These are phyloP conservation scores for Cetoscarus ocellatus DNA, from an alignment of 2,797 vertebrate species.

Conservation along the genomic window DNA sequence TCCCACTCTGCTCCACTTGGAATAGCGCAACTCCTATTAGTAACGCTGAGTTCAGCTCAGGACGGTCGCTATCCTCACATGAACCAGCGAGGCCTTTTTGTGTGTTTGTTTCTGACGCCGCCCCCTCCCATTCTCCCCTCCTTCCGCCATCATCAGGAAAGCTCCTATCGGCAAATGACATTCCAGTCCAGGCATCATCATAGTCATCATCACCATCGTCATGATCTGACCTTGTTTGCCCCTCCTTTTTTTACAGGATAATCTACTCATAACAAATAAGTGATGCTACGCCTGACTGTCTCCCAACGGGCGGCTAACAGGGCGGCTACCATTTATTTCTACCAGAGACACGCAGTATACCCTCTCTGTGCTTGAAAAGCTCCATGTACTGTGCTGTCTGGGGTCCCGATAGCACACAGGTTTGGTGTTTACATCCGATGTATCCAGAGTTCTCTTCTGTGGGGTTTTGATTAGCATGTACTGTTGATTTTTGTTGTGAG, in stretches of 20 bases:
- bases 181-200: slow-evolving; percentile 39
- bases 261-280: slow-evolving; percentile 67
- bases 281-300: slow-evolving; percentile 60
- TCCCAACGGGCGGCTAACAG: neutral
- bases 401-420: no score
- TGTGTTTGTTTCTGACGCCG: slow-evolving; percentile 47
- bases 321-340: no score
- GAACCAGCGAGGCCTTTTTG: slow-evolving; percentile 72
- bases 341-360: no score
- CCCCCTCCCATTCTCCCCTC: slow-evolving; percentile 19
- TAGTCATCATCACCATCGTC: slow-evolving; percentile 37
- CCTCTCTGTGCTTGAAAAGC: no score
- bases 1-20: slow-evolving; percentile 77
- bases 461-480: no score
- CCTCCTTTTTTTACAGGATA: slow-evolving; percentile 50
- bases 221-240: slow-evolving; percentile 56
- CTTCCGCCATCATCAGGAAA: slow-evolving; percentile 37
- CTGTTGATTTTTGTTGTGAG: no score
- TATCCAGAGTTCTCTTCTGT: no score
- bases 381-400: no score
- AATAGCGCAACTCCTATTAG: slow-evolving; percentile 82
- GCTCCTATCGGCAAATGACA: slow-evolving; percentile 60
- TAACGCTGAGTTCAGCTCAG: slow-evolving; percentile 83
- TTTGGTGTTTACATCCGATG: no score
- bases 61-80: slow-evolving; percentile 80